phyloP scores from a whole-genome alignment of 2,113 vertebrate species.

The Gallinago undulata region DNA sequence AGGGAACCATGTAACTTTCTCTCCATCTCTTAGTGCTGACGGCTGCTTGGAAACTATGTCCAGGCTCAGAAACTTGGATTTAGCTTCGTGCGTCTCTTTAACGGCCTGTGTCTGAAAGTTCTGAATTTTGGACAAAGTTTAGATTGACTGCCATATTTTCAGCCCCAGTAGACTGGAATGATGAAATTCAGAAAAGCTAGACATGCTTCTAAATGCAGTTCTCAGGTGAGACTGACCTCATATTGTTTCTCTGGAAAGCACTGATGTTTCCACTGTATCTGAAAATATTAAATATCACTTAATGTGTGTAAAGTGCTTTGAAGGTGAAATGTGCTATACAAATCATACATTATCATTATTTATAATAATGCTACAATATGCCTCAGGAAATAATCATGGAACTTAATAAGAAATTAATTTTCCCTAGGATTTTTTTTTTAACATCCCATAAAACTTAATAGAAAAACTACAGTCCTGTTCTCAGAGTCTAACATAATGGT shows the following conservation, averaged over 20 bases:
- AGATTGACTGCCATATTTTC: neutral
- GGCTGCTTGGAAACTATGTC: neutral
- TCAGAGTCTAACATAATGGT: neutral
- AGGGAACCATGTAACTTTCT: neutral
- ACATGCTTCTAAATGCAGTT: neutral
- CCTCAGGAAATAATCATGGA: conserved; percentile 3
- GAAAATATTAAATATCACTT: neutral
- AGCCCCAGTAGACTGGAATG: neutral
- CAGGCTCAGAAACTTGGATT: neutral
- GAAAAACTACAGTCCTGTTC: neutral
- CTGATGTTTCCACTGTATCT: neutral
- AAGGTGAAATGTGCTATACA: conserved; percentile 31
- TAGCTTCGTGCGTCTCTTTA: neutral
- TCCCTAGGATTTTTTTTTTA: neutral
- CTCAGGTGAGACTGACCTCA: neutral
- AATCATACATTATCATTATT: conserved; percentile 8
- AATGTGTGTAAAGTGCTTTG: conserved; percentile 15
- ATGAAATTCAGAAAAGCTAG: neutral
- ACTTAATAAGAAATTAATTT: conserved; percentile 27
- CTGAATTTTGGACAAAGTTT: neutral
- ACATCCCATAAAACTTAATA: conserved; percentile 15
- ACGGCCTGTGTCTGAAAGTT: neutral
- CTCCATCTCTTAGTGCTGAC: neutral
- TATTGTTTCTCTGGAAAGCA: neutral
- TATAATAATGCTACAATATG: neutral